Conservation (phyloP, 2,888 invertebrate genomes). For the Machimus rusticus region DNA sequence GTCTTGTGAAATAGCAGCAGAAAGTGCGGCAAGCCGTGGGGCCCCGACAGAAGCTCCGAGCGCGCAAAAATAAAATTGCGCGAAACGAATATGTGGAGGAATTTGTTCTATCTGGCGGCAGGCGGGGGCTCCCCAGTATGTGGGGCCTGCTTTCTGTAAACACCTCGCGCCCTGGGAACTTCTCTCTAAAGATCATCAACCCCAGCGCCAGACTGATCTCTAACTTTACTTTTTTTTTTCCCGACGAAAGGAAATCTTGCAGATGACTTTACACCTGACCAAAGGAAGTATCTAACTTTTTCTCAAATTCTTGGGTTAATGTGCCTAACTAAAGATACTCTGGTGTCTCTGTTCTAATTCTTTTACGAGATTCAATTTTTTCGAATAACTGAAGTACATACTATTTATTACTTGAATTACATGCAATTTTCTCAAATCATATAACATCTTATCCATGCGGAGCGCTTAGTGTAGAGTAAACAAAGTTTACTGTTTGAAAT, state of each 20-base stretch:
- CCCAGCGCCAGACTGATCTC: neutral
- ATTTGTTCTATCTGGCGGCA: neutral
- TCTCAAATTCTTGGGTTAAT: neutral
- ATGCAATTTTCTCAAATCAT: no score
- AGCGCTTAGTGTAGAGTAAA: no score
- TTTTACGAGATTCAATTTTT: neutral
- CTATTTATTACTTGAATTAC: no score
- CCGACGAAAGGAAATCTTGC: neutral
- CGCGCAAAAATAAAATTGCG: neutral
- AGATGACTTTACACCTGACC: neutral
- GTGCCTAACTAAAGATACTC: neutral
- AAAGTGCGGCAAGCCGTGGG: neutral
- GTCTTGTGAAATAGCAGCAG: conserved; percentile 3
- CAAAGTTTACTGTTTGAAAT: no score
- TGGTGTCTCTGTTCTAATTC: neutral
- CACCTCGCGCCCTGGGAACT: neutral
- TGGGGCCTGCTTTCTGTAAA: neutral
- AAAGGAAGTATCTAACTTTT: neutral
- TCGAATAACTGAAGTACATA: neutral
- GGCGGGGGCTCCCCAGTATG: neutral
- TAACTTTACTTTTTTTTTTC: neutral
- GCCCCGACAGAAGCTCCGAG: neutral
- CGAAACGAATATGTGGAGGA: neutral
- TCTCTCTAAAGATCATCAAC: neutral
- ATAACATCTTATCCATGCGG: no score